A percentile compares a stretch with the other conserved stretches of the same genome.
phyloP scores from a whole-genome alignment of 2,888 invertebrate species.

The Epinotia demarniana region DNA sequence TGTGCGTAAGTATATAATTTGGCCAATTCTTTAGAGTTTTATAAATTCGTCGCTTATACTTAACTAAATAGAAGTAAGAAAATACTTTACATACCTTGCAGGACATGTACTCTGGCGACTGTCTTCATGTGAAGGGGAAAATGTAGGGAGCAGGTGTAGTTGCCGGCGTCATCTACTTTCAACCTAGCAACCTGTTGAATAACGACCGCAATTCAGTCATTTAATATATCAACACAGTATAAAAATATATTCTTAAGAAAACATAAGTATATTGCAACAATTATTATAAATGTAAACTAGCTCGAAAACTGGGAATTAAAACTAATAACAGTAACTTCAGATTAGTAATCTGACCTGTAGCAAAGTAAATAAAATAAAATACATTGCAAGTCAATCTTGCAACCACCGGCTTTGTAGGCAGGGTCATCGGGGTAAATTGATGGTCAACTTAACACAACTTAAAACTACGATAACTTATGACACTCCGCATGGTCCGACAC shows the following conservation, averaged over 20 bases:
- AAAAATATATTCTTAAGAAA: neutral
- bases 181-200: slow-evolving; percentile 85
- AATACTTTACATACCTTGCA: slow-evolving; percentile 83
- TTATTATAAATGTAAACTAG: no score
- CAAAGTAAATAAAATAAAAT: no score
- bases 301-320: no score
- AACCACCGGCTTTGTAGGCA: no score
- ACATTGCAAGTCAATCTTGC: no score
- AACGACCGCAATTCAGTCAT: slow-evolving; percentile 16
- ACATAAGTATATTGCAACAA: no score
- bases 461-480: neutral
- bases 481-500: no score
- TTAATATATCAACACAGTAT: neutral
- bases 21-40: neutral
- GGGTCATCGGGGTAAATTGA: no score
- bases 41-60: slow-evolving; percentile 5
- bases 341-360: no score
- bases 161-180: slow-evolving; percentile 86
- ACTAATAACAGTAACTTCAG: no score
- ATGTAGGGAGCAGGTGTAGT: slow-evolving; percentile 88
- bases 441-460: no score
- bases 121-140: slow-evolving; percentile 82
- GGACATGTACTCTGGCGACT: slow-evolving; percentile 85
- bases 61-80: slow-evolving; percentile 15
- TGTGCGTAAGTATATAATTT: no score